A percentile compares a stretch with the other conserved stretches of the same genome.
These are phyloP conservation scores for Catharus fuscescens DNA, from an alignment of 2,113 vertebrate genomes.

Conservation along the genomic window DNA sequence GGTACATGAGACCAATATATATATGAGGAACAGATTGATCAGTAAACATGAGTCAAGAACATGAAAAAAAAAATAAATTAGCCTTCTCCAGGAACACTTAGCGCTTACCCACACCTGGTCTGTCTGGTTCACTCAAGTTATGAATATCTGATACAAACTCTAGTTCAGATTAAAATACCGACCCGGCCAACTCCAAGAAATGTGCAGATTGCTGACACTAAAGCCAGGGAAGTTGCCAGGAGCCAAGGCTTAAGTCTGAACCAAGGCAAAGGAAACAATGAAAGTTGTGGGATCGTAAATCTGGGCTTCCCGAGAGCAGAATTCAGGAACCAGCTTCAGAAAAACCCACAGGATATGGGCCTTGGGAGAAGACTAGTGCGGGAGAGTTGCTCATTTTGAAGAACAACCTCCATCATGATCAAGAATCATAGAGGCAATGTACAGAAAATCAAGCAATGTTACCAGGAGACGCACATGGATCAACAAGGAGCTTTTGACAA, in stretches of 20 bases:
- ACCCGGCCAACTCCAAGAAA: not conserved
- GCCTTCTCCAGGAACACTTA: not conserved
- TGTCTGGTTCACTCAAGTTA: not conserved
- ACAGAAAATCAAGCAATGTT: not conserved
- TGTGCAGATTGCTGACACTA: not conserved
- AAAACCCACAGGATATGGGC: not conserved
- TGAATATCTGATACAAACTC: not conserved
- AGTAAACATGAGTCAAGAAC: not conserved
- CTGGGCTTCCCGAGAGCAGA: not conserved
- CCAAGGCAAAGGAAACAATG: not conserved
- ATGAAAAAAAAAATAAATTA: not conserved
- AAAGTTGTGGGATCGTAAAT: accelerated
- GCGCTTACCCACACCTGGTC: not conserved
- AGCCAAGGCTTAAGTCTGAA: not conserved
- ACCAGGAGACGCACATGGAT: not conserved
- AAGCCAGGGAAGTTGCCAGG: not conserved
- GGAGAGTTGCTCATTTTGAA: not conserved
- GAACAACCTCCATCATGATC: not conserved
- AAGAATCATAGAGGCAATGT: not conserved
- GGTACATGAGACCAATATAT: not conserved
- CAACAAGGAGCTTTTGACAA: not conserved
- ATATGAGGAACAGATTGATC: not conserved
- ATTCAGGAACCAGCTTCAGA: not conserved
- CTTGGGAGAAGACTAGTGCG: not conserved
- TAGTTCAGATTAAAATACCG: not conserved